phyloP scores from a whole-genome alignment of 2,888 invertebrate species.

The Sisyra nigra region DNA sequence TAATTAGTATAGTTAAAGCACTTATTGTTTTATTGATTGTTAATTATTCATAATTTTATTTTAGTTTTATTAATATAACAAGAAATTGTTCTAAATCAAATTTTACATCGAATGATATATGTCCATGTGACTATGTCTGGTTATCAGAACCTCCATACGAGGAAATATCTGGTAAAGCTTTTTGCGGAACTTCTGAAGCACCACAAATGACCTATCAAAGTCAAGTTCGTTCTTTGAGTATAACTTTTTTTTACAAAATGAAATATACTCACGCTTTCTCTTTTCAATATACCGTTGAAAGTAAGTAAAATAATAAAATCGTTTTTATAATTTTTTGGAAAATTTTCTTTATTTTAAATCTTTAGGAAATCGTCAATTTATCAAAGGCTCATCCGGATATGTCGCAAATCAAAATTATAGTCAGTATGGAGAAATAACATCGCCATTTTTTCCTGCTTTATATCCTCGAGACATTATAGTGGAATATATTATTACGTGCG shows the following conservation, averaged over 20 bases:
- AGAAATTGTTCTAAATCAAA: conserved; percentile 19
- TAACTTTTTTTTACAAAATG: conserved; percentile 40
- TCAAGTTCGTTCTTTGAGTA: conserved; percentile 38
- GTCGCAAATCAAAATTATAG: conserved; percentile 23
- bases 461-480: conserved; percentile 49
- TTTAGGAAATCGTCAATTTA: conserved; percentile 38
- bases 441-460: conserved; percentile 49
- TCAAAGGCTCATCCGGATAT: conserved; percentile 28
- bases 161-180: conserved; percentile 38
- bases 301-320: conserved; percentile 28
- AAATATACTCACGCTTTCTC: conserved; percentile 43
- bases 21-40: not conserved
- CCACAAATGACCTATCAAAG: conserved; percentile 32
- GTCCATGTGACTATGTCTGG: conserved; percentile 44
- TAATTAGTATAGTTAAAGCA: too few species aligned
- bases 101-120: conserved; percentile 11
- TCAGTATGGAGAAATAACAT: conserved; percentile 35
- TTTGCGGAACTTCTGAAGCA: conserved; percentile 32
- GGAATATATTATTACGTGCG: conserved; percentile 46
- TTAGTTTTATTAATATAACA: conserved; percentile 17
- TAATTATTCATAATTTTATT: conserved; percentile 8
- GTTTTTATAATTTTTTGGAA: not conserved
- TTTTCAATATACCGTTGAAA: conserved; percentile 43
- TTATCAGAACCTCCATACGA: conserved; percentile 48
- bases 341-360: conserved; percentile 8